These are phyloP conservation scores for Drosophila pseudoobscura DNA, from an alignment of 1,140 invertebrate genomes.

Conservation along the genomic window DNA sequence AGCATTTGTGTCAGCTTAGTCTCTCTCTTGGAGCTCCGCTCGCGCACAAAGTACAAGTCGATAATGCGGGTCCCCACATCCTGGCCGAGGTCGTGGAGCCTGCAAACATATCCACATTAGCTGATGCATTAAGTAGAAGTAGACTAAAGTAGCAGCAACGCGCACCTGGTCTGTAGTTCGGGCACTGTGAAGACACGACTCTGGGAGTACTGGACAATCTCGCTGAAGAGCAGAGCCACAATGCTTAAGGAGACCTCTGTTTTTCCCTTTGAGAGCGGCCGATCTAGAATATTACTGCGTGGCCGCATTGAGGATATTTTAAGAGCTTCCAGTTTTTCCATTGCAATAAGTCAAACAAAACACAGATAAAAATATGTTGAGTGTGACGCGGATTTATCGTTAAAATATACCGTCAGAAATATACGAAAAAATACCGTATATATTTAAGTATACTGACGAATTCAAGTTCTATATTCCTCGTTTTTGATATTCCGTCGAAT, in stretches of 20 bases:
- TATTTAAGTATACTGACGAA: too few species aligned
- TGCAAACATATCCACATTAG: slow-evolving; percentile 81
- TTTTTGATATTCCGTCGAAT: too few species aligned
- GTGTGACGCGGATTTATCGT: too few species aligned
- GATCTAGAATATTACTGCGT: slow-evolving; percentile 94
- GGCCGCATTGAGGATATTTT: slow-evolving; percentile 84
- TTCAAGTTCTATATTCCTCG: too few species aligned
- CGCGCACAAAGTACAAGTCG: slow-evolving; percentile 96
- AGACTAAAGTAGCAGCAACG: neutral
- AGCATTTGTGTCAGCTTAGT: slow-evolving; percentile 97
- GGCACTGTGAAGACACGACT: slow-evolving; percentile 97
- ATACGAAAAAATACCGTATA: too few species aligned
- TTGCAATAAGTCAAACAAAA: slow-evolving; percentile 29
- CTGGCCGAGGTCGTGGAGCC: slow-evolving; percentile 95
- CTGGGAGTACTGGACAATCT: slow-evolving; percentile 99
- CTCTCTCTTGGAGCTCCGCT: slow-evolving; percentile 97
- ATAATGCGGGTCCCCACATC: slow-evolving; percentile 97
- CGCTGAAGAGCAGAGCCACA: slow-evolving; percentile 98
- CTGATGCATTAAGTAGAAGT: neutral
- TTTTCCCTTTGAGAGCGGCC: slow-evolving; percentile 95
- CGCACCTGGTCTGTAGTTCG: slow-evolving; percentile 90
- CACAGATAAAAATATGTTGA: neutral
- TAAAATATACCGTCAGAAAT: too few species aligned
- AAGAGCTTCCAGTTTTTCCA: slow-evolving; percentile 79
- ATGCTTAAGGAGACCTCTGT: slow-evolving; percentile 95